Evolutionary conservation across 2,113 vertebrate genomes (phyloP).

Genomic region (Sturnus vulgaris): DNA sequence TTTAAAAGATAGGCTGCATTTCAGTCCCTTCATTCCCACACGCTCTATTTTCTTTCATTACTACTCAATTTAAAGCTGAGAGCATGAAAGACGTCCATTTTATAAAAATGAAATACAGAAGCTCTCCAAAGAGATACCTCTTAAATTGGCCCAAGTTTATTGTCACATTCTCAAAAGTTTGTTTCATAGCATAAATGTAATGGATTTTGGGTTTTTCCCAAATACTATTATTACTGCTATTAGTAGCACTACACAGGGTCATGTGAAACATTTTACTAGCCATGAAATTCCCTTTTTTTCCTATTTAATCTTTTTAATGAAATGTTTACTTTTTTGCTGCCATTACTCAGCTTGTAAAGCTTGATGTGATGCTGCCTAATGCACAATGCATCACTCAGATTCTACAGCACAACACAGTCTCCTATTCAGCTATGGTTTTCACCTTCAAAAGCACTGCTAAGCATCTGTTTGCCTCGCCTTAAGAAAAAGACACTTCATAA

Average conservation of each 20-base stretch:
- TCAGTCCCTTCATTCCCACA: not conserved
- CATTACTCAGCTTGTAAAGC: not conserved
- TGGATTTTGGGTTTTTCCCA: not conserved
- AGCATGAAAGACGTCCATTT: not conserved
- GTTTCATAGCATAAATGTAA: not conserved
- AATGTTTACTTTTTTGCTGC: not conserved
- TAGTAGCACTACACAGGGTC: not conserved
- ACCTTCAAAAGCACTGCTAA: not conserved
- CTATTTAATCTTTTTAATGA: not conserved
- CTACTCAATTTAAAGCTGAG: not conserved
- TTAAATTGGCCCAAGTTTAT: not conserved
- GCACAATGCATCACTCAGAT: not conserved
- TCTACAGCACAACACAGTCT: not conserved
- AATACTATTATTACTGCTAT: not conserved
- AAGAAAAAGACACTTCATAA: not conserved
- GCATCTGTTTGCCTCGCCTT: not conserved
- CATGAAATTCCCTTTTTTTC: not conserved
- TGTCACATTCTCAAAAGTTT: not conserved
- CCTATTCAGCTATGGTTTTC: not conserved
- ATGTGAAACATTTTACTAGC: not conserved
- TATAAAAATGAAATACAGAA: not conserved
- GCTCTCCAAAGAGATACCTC: not conserved
- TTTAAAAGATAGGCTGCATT: conserved; percentile 1
- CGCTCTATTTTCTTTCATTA: not conserved
- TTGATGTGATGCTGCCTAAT: not conserved